Evolutionary conservation across 2,888 invertebrate genomes (phyloP).

Genomic region (Dolichomitus sp.): DNA sequence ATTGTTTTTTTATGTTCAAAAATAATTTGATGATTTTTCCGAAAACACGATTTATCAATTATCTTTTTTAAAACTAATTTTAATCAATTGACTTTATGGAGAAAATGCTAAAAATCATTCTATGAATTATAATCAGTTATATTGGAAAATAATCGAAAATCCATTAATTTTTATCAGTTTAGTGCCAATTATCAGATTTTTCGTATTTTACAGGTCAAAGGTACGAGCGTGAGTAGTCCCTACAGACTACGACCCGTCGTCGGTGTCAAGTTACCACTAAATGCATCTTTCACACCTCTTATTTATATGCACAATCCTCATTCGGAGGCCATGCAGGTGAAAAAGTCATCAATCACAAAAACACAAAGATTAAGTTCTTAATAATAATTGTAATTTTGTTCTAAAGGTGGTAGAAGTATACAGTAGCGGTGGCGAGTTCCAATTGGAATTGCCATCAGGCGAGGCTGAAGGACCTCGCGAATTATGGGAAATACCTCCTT

Average conservation of each 20-base stretch:
- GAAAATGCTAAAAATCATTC: not conserved
- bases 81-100: not conserved
- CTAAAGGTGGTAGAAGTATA: constrained; percentile 92
- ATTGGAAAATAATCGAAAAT: not conserved
- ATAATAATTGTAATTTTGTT: not conserved
- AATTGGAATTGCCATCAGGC: constrained; percentile 94
- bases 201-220: constrained; percentile 89
- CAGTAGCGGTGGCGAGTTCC: constrained; percentile 96
- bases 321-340: constrained; percentile 93
- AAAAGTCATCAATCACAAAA: constrained; percentile 14
- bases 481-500: constrained; percentile 97
- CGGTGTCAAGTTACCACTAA: constrained; percentile 96
- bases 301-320: constrained; percentile 98
- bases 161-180: not conserved
- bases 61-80: constrained; percentile 15
- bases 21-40: no score
- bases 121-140: not conserved
- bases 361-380: not conserved
- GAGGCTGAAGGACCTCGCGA: constrained; percentile 93
- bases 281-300: constrained; percentile 95
- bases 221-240: constrained; percentile 95
- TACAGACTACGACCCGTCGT: constrained; percentile 97
- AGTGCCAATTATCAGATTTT: not conserved
- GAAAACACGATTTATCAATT: no score
- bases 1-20: no score